phyloP scores from a whole-genome alignment of 1,140 invertebrate species.

The Drosophila ficusphila region DNA sequence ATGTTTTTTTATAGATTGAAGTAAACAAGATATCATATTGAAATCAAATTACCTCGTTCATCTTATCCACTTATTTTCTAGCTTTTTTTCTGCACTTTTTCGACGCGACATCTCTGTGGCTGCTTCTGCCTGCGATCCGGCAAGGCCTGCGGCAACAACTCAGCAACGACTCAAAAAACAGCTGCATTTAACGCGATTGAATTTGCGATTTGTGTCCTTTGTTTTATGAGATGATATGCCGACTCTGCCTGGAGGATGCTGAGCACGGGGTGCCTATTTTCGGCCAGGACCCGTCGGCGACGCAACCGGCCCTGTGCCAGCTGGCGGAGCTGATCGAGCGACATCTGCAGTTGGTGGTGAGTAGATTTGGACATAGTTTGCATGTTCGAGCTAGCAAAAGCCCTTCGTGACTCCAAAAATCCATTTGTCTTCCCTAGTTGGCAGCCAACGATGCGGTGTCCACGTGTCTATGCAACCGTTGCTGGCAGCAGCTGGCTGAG shows the following conservation, averaged over 20 bases:
- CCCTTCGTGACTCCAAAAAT: neutral
- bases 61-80: neutral
- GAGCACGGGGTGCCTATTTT: slow-evolving; percentile 89
- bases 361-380: neutral
- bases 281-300: neutral
- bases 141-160: slow-evolving; percentile 23
- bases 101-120: neutral
- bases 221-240: slow-evolving; percentile 46
- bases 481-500: slow-evolving; percentile 53
- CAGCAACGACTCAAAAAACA: slow-evolving; percentile 37
- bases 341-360: slow-evolving; percentile 44
- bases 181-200: slow-evolving; percentile 35
- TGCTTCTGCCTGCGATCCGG: neutral
- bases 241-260: slow-evolving; percentile 93
- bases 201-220: slow-evolving; percentile 12
- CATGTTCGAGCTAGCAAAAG: neutral
- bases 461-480: slow-evolving; percentile 47
- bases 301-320: slow-evolving; percentile 8
- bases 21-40: too few relatives aligned
- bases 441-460: slow-evolving; percentile 50
- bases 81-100: neutral
- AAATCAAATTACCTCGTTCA: neutral
- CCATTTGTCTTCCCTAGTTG: neutral
- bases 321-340: slow-evolving; percentile 32
- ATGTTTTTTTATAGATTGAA: too few relatives aligned